Evolutionary conservation across 2,113 vertebrate genomes (phyloP).

Genomic region (Scortum barcoo): DNA sequence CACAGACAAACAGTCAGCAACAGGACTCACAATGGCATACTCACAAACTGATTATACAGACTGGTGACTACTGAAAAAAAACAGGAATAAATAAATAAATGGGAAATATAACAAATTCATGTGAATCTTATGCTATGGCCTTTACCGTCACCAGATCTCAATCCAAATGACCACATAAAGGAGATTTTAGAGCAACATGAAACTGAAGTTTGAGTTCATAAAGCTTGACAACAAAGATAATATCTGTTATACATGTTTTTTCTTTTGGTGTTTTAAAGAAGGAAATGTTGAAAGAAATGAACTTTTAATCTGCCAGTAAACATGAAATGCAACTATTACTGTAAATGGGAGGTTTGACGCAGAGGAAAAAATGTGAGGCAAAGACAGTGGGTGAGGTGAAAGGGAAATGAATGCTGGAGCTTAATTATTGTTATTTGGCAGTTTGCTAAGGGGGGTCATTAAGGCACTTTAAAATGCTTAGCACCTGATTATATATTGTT

Average conservation of each 20-base stretch:
- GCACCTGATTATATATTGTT: too few species aligned
- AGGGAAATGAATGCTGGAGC: too few species aligned
- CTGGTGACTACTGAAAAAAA: background rate
- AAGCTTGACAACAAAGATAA: background rate
- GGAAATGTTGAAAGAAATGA: background rate
- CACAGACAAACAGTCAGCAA: conserved; percentile 11
- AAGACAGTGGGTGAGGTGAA: too few species aligned
- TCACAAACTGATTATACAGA: background rate
- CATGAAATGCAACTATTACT: too few species aligned
- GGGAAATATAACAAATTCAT: background rate
- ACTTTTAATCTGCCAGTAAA: background rate
- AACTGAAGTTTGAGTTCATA: background rate
- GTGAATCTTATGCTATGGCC: background rate
- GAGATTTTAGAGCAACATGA: background rate
- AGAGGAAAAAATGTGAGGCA: too few species aligned
- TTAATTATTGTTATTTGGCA: too few species aligned
- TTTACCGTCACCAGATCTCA: background rate
- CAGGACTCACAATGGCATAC: background rate
- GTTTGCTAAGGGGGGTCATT: too few species aligned
- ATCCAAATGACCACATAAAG: background rate
- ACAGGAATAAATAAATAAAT: background rate
- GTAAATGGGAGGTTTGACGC: too few species aligned
- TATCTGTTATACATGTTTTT: background rate
- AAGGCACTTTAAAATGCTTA: too few species aligned
- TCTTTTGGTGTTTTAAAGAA: background rate